Evolutionary conservation across 2,888 invertebrate species (phyloP), one percentile per base, ranked within the genome.

Genomic region (Cheilosia vernalis): DNA sequence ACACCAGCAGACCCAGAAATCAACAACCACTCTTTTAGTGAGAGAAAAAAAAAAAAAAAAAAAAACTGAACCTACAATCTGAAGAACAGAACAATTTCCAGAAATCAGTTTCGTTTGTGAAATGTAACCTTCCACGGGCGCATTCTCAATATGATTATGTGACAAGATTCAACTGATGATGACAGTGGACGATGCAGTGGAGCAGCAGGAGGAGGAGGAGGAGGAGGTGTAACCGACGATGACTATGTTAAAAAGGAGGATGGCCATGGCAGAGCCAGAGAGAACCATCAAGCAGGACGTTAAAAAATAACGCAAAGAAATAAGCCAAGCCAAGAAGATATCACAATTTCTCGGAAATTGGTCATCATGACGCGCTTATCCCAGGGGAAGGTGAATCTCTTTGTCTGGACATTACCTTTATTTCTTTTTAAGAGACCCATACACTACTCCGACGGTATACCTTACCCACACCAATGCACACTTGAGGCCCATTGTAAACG

Each of bases 321-420:
- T 37, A 72, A 67, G 67, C 56, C 58, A 73, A 67, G 51, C 79
- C 73, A 67, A 83, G 73, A 78, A 83, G 73, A 83, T 79, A 78
- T 83, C 67, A 79, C 73, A 79, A 79, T 83, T 83, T 83, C 83
- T 83, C 58, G 49, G 83, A 83, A 83, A 74, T 79, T 83, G 83
- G 79, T 79, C 83, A 73, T 83, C 83, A 83, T 79, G 83, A 74
- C 83, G 83, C 79, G 83, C 51, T 83, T 73, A 79, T 83, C 73
- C 53, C 73, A 51, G 37, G 51, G 67, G 79, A 83, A 73, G 79
- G 60, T 83, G 79, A 79, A 79, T 78, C 51, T 79, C 73, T 83
- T 83, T 83, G 83, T 83, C 83, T 79, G 83, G 51, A 72, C 73
- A 83, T 83, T 78, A 78, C 78, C 72, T 73, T 78, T 73, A 63